Base-by-base conservation (phyloP, 2,888 invertebrate species). In the Plebejus melissa region DNA sequence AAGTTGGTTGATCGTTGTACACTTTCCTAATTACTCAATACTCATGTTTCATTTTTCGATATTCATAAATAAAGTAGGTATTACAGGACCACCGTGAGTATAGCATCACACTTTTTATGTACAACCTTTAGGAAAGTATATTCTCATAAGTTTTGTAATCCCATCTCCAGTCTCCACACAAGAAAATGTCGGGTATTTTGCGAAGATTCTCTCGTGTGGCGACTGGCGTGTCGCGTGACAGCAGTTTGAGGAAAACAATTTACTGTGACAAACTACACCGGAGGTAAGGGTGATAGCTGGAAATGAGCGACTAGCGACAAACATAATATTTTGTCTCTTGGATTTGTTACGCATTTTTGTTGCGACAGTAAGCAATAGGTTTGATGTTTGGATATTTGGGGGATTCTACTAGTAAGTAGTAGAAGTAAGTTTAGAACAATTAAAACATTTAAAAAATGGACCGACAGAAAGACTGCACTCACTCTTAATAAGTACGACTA, bases 231-330 rank as follows among this genome's bases (percentile, higher is more conserved):
- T n/a, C 22, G n/a, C 58, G 58, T 60, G 60, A 7, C 60, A 22
- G 28, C 60, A 11, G 28, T 65, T 65, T 65, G 65, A 65, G 65
- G 65, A 36, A 65, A 65, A 65, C 65, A 65, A 65, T 65, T 65
- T 65, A 32, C 65, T 32, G 65, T 65, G 65, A 65, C 32, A 65
- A 65, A 65, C 32, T 65, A 65, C 32, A 65, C 65, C 65, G 16
- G 9, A 32, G 13, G 32, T 65, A 65, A 36, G 32, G 65, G 65
- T 32, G 65, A 1, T 1, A 1, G 32, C 1, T 65, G 60, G 28
- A 28, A 65, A 16, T 9, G 11, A 32, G 65, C 65, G 32, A 36
- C 65, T 13, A 5, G 65, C 65, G 65, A 65, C 65, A 32, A 1
- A 22, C 22, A 9, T 22, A 32, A 32, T 22, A 22, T 22, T 22